phyloP scores from a whole-genome alignment of 2,888 invertebrate genomes.

The Seladonia tumulorum region DNA sequence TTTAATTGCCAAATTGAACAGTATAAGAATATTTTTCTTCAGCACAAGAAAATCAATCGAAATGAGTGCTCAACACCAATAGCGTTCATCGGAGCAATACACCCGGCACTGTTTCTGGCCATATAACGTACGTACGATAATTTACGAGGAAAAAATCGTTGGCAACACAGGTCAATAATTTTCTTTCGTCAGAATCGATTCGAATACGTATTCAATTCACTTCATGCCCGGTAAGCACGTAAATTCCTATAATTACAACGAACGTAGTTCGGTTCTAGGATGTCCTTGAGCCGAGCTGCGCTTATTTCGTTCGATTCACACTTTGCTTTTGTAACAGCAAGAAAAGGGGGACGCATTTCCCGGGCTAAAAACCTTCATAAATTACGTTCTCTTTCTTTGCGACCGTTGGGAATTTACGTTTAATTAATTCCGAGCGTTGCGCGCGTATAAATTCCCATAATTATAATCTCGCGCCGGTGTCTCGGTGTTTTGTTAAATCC shows the following conservation, averaged over 20 bases:
- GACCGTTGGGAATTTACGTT: not conserved
- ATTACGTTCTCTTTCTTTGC: not conserved
- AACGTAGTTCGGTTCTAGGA: not conserved
- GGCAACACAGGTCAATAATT: not conserved
- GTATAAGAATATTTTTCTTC: no score
- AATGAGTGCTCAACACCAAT: no score
- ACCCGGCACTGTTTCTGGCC: not conserved
- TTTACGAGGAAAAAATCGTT: not conserved
- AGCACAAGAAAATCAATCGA: no score
- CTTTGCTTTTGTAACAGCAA: not conserved
- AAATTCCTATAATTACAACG: not conserved
- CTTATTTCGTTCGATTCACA: not conserved
- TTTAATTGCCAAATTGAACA: no score
- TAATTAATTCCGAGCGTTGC: not conserved
- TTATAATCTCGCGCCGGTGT: conserved; percentile 3
- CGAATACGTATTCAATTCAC: not conserved
- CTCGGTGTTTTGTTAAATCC: not conserved
- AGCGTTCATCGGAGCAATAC: no score
- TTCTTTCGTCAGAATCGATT: not conserved
- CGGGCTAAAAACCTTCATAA: not conserved
- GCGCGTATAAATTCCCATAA: conserved; percentile 1
- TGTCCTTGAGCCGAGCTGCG: not conserved
- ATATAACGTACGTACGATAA: not conserved
- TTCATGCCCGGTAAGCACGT: not conserved
- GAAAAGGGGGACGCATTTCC: not conserved